Evolutionary conservation across 1,140 invertebrate species (phyloP).

Genomic region (Drosophila ohnishii): DNA sequence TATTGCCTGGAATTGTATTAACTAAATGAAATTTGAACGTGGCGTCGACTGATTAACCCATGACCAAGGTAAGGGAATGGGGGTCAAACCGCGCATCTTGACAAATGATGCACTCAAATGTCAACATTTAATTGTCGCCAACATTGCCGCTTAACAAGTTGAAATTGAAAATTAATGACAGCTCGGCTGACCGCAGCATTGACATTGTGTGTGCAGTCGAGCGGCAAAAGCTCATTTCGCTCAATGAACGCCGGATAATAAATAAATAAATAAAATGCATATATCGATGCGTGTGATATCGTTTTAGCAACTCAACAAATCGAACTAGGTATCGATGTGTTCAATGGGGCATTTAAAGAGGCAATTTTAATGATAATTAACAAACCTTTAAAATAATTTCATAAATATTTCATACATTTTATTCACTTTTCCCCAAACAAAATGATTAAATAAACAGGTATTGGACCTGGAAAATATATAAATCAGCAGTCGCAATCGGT

Average conservation of each 20-base stretch:
- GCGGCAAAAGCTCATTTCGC: conserved; percentile 27
- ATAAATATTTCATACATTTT: not conserved
- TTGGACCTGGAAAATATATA: conserved; percentile 1
- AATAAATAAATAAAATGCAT: conserved; percentile 28
- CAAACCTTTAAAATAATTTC: too few relatives aligned
- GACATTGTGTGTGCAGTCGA: conserved; percentile 27
- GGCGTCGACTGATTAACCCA: conserved; percentile 45
- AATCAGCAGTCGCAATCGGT: not conserved
- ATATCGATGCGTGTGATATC: conserved; percentile 1
- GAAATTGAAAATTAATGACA: conserved; percentile 69
- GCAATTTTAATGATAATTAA: not conserved
- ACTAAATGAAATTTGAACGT: conserved; percentile 78
- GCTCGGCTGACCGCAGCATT: conserved; percentile 51
- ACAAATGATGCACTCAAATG: conserved; percentile 49
- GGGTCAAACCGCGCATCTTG: conserved; percentile 6
- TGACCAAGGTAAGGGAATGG: not conserved
- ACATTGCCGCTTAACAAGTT: conserved; percentile 53
- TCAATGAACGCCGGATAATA: conserved; percentile 21
- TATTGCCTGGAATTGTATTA: conserved; percentile 48
- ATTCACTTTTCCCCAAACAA: not conserved
- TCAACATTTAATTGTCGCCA: conserved; percentile 66
- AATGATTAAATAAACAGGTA: not conserved
- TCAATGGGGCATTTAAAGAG: not conserved
- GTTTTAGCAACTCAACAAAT: conserved; percentile 6
- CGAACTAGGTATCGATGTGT: not conserved